These are phyloP conservation scores for Notiomystis cincta DNA, from an alignment of 2,113 vertebrate genomes.

Conservation along the genomic window DNA sequence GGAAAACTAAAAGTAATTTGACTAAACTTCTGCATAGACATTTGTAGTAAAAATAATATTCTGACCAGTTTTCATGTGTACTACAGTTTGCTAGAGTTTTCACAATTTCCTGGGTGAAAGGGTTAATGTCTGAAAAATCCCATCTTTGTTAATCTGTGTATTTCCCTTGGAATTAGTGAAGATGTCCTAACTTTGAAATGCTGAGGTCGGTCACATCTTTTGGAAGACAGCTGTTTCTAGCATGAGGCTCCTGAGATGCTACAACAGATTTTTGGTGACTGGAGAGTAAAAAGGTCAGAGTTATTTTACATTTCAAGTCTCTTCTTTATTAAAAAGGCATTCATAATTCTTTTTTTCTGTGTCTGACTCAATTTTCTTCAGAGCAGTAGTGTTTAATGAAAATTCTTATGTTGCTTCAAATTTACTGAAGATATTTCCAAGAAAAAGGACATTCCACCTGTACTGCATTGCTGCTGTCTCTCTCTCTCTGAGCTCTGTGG, in stretches of 20 bases:
- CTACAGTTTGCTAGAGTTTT: background rate
- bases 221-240: background rate
- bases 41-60: background rate
- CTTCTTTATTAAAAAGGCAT: background rate
- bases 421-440: background rate
- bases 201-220: background rate
- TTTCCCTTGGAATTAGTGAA: background rate
- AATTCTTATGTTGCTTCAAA: background rate
- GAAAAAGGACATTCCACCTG: background rate
- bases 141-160: background rate
- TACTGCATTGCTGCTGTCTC: background rate
- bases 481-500: background rate
- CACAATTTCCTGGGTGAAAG: background rate
- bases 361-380: background rate
- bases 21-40: background rate
- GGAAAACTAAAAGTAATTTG: background rate
- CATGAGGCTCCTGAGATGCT: background rate
- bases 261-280: background rate
- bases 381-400: background rate
- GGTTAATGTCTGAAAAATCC: background rate
- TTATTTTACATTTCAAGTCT: background rate
- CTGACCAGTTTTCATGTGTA: background rate
- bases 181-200: background rate
- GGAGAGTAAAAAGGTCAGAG: background rate
- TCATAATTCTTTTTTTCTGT: background rate